Base-by-base conservation (phyloP, 2,888 invertebrate species). In the Sericinus montela region DNA sequence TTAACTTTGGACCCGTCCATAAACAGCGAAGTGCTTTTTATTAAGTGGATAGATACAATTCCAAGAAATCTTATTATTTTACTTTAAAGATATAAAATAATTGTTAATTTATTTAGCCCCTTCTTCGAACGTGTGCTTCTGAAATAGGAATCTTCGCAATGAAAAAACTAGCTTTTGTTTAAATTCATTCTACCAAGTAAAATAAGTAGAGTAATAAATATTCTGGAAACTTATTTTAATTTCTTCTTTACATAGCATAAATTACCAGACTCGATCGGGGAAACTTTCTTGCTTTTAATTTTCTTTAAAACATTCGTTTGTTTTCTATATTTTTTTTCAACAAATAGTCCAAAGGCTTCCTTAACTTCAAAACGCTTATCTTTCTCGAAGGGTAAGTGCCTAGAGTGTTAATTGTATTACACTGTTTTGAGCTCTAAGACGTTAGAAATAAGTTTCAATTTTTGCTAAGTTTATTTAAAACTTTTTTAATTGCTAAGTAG, bases 231-330 rank as follows among this genome's bases (percentile, higher is more conserved):
- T 87, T 84, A 81, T 83, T 86, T 86, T 85, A 86, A 87, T 87
- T 87, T 87, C 84, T 83, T 82, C 78, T 82, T 84, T 83, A 81
- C 80, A 85, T 81, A 85, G 70, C 80, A 77, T 72, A 82, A 84
- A 86, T 86, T 83, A 80, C 75, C 75, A 69, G 80, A 79, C 81
- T 75, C 84, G 77, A 86, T 86, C 80, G 81, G 79, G 69, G 75
- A 76, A 85, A 85, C 83, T 87, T 87, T 80, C 84, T 74, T 82
- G 80, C 86, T 85, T 87, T 88, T 85, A 86, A 87, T 87, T 88
- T 88, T 86, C 84, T 87, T 87, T 82, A 86, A 84, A 84, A 87
- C 84, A 83, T 82, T 71, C 75, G 76, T 75, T 87, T 79, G 69
- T 79, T 84, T 80, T 80, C 71, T 73, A 72, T 76, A 75, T 83